Conservation (phyloP, 2,888 invertebrate genomes). For the Parasteatoda lunata region DNA sequence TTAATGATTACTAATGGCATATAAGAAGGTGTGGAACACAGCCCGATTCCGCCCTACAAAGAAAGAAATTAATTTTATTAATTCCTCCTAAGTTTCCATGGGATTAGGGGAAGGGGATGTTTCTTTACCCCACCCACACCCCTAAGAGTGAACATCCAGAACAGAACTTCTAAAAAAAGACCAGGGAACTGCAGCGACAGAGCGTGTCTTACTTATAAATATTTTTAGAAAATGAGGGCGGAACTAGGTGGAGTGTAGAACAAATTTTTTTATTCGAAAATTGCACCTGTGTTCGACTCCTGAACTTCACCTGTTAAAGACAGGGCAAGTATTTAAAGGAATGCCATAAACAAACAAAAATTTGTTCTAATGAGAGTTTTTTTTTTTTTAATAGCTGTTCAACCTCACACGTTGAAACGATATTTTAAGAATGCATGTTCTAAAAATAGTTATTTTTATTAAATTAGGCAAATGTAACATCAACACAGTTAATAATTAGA, state of each 20-base stretch:
- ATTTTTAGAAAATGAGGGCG: constrained; percentile 18
- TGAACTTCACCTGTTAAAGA: constrained; percentile 3
- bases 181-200: neutral
- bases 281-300: constrained; percentile 25
- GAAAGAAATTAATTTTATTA: constrained; percentile 35
- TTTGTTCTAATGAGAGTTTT: no score
- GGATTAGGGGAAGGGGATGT: neutral
- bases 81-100: constrained; percentile 6
- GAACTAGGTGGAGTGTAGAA: neutral
- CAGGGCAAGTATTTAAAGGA: neutral
- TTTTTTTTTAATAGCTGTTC: no score
- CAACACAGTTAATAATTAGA: no score
- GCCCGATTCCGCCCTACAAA: constrained; percentile 1
- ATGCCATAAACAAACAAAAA: no score
- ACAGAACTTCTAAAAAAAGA: constrained; percentile 31
- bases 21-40: neutral
- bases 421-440: no score
- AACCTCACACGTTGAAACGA: no score
- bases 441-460: no score
- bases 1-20: constrained; percentile 15
- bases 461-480: no score
- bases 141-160: neutral
- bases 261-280: neutral
- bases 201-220: constrained; percentile 11
- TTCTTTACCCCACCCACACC: neutral